Evolutionary conservation across 2,113 vertebrate species (phyloP), one percentile per base, ranked within the genome.

Genomic region (Malurus cyaneus): DNA sequence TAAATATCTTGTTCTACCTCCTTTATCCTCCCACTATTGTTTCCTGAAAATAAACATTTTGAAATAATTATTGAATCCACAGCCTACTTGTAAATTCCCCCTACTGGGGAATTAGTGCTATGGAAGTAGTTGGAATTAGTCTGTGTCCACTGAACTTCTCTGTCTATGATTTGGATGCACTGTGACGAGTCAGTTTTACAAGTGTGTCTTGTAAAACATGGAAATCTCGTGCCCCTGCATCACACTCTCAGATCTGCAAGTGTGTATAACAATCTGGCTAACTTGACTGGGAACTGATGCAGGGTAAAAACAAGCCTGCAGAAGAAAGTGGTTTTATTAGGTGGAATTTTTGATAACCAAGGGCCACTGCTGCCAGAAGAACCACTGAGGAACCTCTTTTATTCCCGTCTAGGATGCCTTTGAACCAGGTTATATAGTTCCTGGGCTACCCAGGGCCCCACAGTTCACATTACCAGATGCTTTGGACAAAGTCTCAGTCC

Each of bases 401-500:
- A 49, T 20, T 85, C 50, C 50, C 24, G 34, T 80, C 50, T 42
- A 42, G 66, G 59, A 57, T 92, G 57, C 65, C 70, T 92, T 66
- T 93, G 59, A 91, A 70, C 57, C 21, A 65, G 78, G 47, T 62
- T 83, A 3, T 44, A 1, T 39, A 28, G 84, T 42, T 93, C 78
- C 49, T 69, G 65, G 46, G 53, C 59, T 89, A 7, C 41, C 34
- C 70, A 66, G 81, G 67, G 90, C 85, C 88, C 39, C 71, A 47
- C 49, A 78, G 86, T 93, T 89, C 77, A 76, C 69, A 15, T 65
- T 91, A 71, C 80, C 89, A 94, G 82, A 94, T 87, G 76, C 88
- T 94, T 94, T 91, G 89, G 79, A 66, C 74, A 49, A 17, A 70
- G 60, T 83, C 84, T 95, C 69, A 34, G 34, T 88, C 64, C n/a